Evolutionary conservation across 2,113 vertebrate species (phyloP).

Genomic region (Gallinago paraguaiae): DNA sequence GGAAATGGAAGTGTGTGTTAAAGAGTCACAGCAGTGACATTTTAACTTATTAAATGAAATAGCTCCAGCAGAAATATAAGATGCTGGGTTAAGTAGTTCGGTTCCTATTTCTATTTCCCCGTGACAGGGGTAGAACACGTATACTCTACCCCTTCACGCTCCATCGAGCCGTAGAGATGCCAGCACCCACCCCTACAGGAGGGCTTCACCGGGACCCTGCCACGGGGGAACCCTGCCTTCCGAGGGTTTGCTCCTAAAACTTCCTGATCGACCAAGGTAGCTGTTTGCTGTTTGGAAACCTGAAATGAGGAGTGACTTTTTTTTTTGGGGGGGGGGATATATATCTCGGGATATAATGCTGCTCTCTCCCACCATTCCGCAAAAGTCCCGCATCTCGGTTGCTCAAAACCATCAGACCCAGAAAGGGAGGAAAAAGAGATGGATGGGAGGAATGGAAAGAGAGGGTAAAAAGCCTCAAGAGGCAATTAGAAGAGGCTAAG

Average conservation of each 20-base stretch:
- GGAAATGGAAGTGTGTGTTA: neutral
- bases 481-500: neutral
- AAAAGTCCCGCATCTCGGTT: neutral
- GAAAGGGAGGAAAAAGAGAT: neutral
- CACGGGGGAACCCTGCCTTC: neutral
- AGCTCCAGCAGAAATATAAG: conserved; percentile 10
- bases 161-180: neutral
- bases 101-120: neutral
- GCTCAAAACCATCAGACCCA: neutral
- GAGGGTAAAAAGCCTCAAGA: neutral
- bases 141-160: neutral
- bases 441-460: neutral
- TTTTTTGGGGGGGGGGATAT: too few relatives aligned
- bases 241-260: neutral
- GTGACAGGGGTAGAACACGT: rapidly evolving
- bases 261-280: neutral
- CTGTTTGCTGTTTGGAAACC: neutral
- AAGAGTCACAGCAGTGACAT: neutral
- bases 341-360: too few relatives aligned
- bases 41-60: conserved; percentile 51
- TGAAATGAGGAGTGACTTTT: neutral
- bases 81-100: neutral
- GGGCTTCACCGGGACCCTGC: neutral
- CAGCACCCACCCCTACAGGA: neutral
- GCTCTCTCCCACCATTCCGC: neutral